Evolutionary conservation across 2,113 vertebrate genomes (phyloP).

Genomic region (Cinclus mexicanus): DNA sequence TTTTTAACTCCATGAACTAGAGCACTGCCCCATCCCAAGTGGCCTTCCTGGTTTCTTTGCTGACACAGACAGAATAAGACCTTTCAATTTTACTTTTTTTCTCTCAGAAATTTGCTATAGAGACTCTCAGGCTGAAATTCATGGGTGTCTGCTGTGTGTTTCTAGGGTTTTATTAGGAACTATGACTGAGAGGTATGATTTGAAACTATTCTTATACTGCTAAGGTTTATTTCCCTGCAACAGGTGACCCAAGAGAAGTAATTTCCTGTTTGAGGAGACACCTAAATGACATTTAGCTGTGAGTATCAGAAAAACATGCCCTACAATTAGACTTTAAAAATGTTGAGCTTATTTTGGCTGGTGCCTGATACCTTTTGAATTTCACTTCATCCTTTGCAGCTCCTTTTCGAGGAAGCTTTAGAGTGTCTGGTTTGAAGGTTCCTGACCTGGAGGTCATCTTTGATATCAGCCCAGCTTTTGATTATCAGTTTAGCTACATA

Average conservation of each 20-base stretch:
- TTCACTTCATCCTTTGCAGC: not conserved
- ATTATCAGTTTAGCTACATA: conserved; percentile 46
- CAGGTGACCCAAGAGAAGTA: conserved; percentile 44
- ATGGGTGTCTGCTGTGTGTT: not conserved
- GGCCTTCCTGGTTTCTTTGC: not conserved
- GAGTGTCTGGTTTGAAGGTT: conserved; percentile 22
- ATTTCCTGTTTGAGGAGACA: conserved; percentile 69
- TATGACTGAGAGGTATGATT: not conserved
- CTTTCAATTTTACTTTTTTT: not conserved
- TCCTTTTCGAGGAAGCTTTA: conserved; percentile 20
- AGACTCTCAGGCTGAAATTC: not conserved
- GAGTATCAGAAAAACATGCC: conserved; percentile 44
- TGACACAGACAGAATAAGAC: not conserved
- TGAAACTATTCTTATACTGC: conserved; percentile 12
- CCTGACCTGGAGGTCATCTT: conserved; percentile 33
- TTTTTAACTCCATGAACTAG: not conserved
- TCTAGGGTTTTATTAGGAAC: not conserved
- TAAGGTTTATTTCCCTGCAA: conserved; percentile 20
- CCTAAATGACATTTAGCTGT: not conserved
- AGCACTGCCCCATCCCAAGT: not conserved
- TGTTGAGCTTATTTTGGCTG: conserved; percentile 10
- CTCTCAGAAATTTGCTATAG: not conserved
- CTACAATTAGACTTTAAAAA: conserved; percentile 14
- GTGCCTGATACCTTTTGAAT: not conserved
- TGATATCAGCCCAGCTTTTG: conserved; percentile 49